phyloP scores from a whole-genome alignment of 2,888 invertebrate genomes.

The Drosophila melanosoma region DNA sequence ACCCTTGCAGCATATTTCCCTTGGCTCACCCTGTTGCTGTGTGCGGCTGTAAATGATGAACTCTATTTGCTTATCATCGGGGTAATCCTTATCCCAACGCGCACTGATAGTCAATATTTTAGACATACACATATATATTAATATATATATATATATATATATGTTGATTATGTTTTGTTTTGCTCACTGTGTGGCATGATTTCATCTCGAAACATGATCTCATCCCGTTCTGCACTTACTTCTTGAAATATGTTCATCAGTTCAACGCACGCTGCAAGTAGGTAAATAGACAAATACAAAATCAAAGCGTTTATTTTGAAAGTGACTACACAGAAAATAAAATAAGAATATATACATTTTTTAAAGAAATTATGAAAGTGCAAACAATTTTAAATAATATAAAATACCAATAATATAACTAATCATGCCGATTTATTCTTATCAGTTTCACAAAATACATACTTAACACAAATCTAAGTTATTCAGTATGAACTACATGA shows the following conservation, averaged over 20 bases:
- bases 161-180: conserved; percentile 28
- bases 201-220: conserved; percentile 63
- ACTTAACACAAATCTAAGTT: neutral
- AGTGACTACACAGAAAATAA: neutral
- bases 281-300: conserved; percentile 36
- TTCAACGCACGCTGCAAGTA: conserved; percentile 15
- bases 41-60: conserved; percentile 24
- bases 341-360: neutral
- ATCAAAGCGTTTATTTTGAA: conserved; percentile 2
- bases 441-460: neutral
- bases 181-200: conserved; percentile 3
- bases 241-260: conserved; percentile 19
- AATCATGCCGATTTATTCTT: neutral
- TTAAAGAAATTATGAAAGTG: neutral
- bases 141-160: conserved; percentile 13
- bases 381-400: neutral
- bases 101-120: conserved; percentile 44
- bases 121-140: neutral
- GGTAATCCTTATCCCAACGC: conserved; percentile 54
- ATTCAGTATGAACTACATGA: neutral
- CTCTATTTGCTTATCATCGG: conserved; percentile 58
- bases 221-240: conserved; percentile 22
- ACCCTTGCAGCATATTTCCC: conserved; percentile 48
- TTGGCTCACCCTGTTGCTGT: conserved; percentile 24
- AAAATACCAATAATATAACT: neutral